phyloP scores from a whole-genome alignment of 2,113 vertebrate genomes.

The Pavo muticus region DNA sequence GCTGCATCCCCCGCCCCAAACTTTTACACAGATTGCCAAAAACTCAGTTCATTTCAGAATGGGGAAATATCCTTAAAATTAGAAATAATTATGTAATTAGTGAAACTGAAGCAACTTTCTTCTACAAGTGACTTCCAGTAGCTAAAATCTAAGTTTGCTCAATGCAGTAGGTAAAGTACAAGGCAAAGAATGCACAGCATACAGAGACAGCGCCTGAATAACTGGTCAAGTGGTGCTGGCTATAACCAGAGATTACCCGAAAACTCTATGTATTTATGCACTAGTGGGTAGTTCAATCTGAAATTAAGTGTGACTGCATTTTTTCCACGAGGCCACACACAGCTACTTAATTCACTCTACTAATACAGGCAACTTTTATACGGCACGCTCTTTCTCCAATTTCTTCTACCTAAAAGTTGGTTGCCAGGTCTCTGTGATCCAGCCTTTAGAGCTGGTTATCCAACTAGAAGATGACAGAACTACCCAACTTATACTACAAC shows the following conservation, averaged over 20 bases:
- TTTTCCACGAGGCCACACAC: neutral
- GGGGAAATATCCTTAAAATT: neutral
- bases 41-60: neutral
- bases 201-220: neutral
- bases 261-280: neutral
- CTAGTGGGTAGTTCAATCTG: neutral
- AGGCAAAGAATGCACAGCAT: neutral
- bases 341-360: neutral
- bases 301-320: neutral
- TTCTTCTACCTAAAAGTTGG: neutral
- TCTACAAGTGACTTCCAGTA: neutral
- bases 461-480: neutral
- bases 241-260: neutral
- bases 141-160: neutral
- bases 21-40: neutral
- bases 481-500: neutral
- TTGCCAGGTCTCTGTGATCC: neutral
- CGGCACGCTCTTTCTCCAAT: rapidly evolving
- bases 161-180: neutral
- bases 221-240: neutral
- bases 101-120: neutral
- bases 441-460: neutral
- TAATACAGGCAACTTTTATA: neutral
- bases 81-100: neutral
- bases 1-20: neutral